phyloP scores from a whole-genome alignment of 2,888 invertebrate genomes.

The Rhingia rostrata region DNA sequence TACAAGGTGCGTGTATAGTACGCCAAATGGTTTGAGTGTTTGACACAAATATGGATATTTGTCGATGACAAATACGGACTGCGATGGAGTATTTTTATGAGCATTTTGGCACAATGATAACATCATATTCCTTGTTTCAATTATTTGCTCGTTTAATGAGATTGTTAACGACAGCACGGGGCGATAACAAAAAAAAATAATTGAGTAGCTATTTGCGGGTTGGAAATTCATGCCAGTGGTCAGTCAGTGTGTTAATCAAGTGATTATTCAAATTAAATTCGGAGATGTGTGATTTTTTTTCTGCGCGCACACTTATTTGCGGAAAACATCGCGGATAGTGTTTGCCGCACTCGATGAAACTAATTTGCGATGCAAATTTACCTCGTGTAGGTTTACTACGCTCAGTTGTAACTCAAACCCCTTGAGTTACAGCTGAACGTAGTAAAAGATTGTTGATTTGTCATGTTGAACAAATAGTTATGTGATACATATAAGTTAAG shows the following conservation, averaged over 20 bases:
- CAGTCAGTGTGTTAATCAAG: not conserved
- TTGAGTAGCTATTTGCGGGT: not conserved
- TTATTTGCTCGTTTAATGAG: not conserved
- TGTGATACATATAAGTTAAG: too few species aligned
- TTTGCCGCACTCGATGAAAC: not conserved
- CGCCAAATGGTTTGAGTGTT: not conserved
- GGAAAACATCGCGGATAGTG: not conserved
- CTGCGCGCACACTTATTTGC: not conserved
- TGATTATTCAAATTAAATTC: slow-evolving; percentile 17
- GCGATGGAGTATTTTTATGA: not conserved
- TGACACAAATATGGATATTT: slow-evolving; percentile 1
- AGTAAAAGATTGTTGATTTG: too few species aligned
- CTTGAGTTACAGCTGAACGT: too few species aligned
- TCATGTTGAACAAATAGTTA: too few species aligned
- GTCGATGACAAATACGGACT: not conserved
- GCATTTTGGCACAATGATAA: not conserved
- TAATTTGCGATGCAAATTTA: not conserved
- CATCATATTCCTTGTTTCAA: not conserved
- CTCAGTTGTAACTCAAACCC: too few species aligned
- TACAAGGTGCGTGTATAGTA: not conserved
- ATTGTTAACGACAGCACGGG: not conserved
- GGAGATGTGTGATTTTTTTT: not conserved
- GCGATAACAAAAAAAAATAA: not conserved
- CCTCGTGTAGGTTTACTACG: too few species aligned
- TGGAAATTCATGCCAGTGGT: not conserved